phyloP scores from a whole-genome alignment of 2,113 vertebrate species.

The Danio rerio region DNA sequence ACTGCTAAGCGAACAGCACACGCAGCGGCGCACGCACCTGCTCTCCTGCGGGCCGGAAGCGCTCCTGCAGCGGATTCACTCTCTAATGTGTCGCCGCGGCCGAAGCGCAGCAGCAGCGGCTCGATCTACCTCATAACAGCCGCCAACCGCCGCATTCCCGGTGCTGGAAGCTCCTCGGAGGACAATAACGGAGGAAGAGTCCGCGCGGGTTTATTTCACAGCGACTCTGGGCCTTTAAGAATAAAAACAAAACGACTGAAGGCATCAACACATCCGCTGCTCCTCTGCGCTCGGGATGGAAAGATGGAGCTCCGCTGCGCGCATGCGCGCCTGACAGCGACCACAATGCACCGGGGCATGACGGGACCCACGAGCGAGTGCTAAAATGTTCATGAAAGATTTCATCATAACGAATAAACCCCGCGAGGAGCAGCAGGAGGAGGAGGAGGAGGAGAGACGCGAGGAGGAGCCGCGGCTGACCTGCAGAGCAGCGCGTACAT shows the following conservation, averaged over 20 bases:
- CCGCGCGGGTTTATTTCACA: background rate
- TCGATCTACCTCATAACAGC: slow-evolving; percentile 44
- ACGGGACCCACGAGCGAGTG: slow-evolving; percentile 18
- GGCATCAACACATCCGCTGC: slow-evolving; percentile 40
- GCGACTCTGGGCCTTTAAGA: slow-evolving; percentile 6
- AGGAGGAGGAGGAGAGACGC: too few relatives aligned
- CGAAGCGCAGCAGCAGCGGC: slow-evolving; percentile 43
- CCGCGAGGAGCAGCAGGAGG: too few relatives aligned
- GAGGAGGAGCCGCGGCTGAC: too few relatives aligned
- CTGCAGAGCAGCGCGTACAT: too few relatives aligned
- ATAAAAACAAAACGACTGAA: slow-evolving; percentile 27
- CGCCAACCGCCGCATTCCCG: slow-evolving; percentile 9
- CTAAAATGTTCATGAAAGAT: background rate
- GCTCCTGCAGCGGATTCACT: slow-evolving; percentile 27
- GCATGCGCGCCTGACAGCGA: slow-evolving; percentile 26
- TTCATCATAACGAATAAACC: background rate
- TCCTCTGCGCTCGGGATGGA: slow-evolving; percentile 35
- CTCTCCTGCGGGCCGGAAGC: slow-evolving; percentile 36
- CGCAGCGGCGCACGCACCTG: slow-evolving; percentile 25
- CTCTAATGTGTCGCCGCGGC: slow-evolving; percentile 42
- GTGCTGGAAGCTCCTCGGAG: background rate
- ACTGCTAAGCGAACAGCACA: slow-evolving; percentile 31
- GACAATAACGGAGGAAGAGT: background rate
- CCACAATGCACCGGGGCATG: slow-evolving; percentile 44
- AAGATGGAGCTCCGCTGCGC: slow-evolving; percentile 35